Base-by-base conservation (phyloP, 2,797 vertebrate genomes). In the Neomorphus geoffroyi region DNA sequence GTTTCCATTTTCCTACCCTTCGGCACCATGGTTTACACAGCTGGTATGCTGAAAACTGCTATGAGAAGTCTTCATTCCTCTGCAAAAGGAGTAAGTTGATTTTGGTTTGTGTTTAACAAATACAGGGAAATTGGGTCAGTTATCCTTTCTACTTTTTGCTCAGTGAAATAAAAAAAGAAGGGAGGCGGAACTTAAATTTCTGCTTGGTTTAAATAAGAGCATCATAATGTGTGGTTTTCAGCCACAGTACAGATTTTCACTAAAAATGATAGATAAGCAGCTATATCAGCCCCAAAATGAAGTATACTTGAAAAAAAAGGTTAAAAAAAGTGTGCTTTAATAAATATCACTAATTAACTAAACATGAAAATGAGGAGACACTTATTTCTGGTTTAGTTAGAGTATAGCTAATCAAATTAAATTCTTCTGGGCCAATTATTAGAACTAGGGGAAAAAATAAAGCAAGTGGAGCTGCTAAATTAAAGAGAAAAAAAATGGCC, bases 21-120 rank as follows among this genome's bases (percentile, higher is more conserved):
- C 98, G 99, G 57, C 99, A 98, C 77, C 98, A 98, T 0, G 99
- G 99, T 69, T 98, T 99, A 39, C 99, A 99, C 97, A 99, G 99
- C 98, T 99, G 99, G 99, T 98, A 98, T 1, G 98, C 99, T 0
- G 99, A 99, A 95, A 99, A 99, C 98, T 99, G 99, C 98, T 98
- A 99, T 37, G 98, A 99, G 97, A 98, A 99, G 91, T 99, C 99
- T 12, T 99, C 99, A 2, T 99, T 99, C 91, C 99, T 99, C 86
- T 99, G 99, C 98, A 99, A 99, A 97, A 98, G 99, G 94, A 98
- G 99, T 99, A 98, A 80, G 99, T 96, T 43, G 14, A 16, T 6
- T 46, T 93, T 62, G 37, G n/a, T 61, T 62, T 23, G 7, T 13
- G 0, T 45, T 10, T 28, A 57, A 30, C 13, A 75, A 82, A 43